These are phyloP conservation scores for Amphimedon queenslandica DNA, from an alignment of 37 sponge, comb jelly and placozoan species.

Conservation along the genomic window DNA sequence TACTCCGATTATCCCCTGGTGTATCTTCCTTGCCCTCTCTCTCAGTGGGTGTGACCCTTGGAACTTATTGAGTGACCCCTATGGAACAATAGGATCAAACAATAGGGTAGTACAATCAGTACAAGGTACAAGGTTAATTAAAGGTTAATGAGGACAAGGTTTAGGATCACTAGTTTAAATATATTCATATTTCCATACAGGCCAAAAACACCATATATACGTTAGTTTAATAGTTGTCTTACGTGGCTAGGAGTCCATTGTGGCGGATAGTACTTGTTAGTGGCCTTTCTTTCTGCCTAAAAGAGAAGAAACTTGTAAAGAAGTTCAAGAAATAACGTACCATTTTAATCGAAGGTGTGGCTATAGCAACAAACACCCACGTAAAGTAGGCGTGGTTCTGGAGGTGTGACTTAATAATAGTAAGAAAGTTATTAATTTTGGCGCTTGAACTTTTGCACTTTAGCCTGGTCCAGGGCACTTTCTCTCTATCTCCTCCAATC, in stretches of 20 bases:
- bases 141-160: background rate
- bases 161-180: background rate
- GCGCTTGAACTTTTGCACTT: no score
- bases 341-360: background rate
- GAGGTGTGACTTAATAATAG: background rate
- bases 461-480: background rate
- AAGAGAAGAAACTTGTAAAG: background rate
- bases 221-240: no score
- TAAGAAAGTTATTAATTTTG: no score
- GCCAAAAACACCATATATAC: background rate
- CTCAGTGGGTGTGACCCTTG: conserved; percentile 90
- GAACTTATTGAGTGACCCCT: conserved; percentile 96
- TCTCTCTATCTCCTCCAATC: no score
- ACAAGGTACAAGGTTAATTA: background rate
- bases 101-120: background rate
- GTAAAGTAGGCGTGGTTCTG: background rate
- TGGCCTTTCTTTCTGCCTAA: conserved; percentile 93
- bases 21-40: conserved; percentile 92
- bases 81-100: no score
- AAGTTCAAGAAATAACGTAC: background rate
- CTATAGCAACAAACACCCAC: background rate
- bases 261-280: conserved; percentile 99
- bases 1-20: conserved; percentile 91
- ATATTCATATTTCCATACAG: background rate
- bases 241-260: conserved; percentile 92